These are phyloP conservation scores for Malacoraja senta DNA, from an alignment of 2,797 vertebrate species.

Conservation along the genomic window DNA sequence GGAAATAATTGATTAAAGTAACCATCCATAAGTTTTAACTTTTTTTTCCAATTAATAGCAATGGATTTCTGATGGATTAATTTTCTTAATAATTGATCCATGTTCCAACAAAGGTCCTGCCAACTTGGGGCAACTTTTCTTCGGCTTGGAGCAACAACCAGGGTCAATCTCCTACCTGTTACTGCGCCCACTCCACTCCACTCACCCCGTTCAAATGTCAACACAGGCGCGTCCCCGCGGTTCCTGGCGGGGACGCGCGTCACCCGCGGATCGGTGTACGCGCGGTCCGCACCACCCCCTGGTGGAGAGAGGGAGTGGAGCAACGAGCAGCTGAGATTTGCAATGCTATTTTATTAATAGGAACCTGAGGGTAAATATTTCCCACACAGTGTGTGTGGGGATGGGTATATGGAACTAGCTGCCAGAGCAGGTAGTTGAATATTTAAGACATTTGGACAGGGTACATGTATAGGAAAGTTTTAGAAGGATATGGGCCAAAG, in stretches of 20 bases:
- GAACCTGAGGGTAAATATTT: no score
- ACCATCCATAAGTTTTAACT: no score
- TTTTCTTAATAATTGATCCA: not conserved
- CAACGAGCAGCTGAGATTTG: not conserved
- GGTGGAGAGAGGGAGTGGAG: no score
- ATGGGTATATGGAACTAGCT: no score
- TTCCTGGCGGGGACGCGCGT: not conserved
- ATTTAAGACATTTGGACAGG: no score
- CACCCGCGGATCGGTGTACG: slow-evolving; percentile 6
- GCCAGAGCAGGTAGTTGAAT: no score
- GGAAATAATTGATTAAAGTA: not conserved
- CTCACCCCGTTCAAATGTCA: not conserved
- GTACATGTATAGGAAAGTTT: no score
- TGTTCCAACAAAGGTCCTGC: not conserved
- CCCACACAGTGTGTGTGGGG: no score
- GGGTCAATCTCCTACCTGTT: not conserved
- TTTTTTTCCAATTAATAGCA: not conserved
- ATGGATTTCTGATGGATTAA: not conserved
- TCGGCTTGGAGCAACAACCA: no score
- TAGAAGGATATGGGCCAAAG: no score
- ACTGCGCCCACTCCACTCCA: not conserved
- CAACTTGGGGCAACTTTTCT: no score
- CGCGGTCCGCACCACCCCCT: not conserved
- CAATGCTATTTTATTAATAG: no score
- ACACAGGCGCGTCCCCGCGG: not conserved